Base-by-base conservation (phyloP, 2,113 vertebrate species). In the Pardalotus punctatus region DNA sequence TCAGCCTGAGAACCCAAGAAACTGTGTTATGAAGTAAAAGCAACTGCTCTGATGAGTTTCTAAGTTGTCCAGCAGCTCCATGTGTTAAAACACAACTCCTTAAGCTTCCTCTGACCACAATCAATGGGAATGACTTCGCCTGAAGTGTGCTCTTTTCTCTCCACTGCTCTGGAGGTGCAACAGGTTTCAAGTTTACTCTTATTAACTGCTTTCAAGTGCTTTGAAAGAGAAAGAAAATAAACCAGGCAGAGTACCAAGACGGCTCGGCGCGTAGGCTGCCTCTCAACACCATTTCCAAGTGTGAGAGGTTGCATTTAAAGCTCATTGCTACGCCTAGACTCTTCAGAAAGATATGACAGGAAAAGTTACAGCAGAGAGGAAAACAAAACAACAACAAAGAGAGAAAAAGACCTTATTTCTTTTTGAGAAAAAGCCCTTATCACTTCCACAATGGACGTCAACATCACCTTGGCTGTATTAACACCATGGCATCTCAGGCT, bases 161-260 rank as follows among this genome's bases (percentile, higher is more conserved):
- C 53, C 33, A 23, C 47, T 2, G 5, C 66, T 65, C 20, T 51
- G 54, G 67, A 90, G 2, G 2, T 73, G 71, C 93, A 96, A 96
- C 93, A 93, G 88, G 96, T 96, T 93, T 91, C n/a, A 81, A 88
- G 76, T 96, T 96, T 96, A 92, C 77, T 92, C 80, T 58, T 93
- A 94, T 73, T 93, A 93, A 86, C 72, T 70, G 76, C 74, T 91
- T 87, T 93, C 62, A 85, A 93, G 90, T 73, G 78, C 67, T 90
- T 67, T 62, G 74, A 88, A 93, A 94, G 81, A 87, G 90, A 78
- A 95, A 65, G 66, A 86, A 96, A 92, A 94, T 77, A 95, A 97
- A 81, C 79, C 51, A 88, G 38, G 84, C 61, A 88, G 90, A 90
- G 71, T 61, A 89, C 85, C 47, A 88, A 50, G 66, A 22, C 25